Conservation (phyloP, 2,888 invertebrate species). For the Mesochorus sp. region DNA sequence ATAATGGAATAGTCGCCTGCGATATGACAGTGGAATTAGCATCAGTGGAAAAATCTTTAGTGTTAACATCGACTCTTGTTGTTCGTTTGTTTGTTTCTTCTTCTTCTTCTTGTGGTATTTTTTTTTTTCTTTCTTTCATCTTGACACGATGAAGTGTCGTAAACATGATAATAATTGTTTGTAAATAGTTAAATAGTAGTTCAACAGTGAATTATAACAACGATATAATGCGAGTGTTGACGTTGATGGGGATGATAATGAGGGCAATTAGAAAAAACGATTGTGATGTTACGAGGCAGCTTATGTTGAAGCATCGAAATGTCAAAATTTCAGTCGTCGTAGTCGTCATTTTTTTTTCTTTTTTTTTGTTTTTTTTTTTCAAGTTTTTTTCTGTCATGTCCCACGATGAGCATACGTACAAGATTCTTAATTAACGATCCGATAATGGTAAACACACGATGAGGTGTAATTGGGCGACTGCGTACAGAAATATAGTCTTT, state of each 20-base stretch:
- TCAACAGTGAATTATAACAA: conserved; percentile 59
- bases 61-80: too few species aligned
- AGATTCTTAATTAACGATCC: conserved; percentile 81
- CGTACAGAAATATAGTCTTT: conserved; percentile 82
- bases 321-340: conserved; percentile 8
- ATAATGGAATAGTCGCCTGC: conserved; percentile 6
- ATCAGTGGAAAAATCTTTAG: conserved; percentile 57
- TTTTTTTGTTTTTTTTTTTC: conserved; percentile 1
- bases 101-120: neutral
- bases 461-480: conserved; percentile 81
- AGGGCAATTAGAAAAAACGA: conserved; percentile 38
- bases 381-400: conserved; percentile 64
- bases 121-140: neutral
- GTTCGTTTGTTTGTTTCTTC: conserved; percentile 23
- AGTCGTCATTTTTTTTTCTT: conserved; percentile 7
- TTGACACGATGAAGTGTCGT: neutral
- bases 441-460: conserved; percentile 82
- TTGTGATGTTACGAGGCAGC: conserved; percentile 18
- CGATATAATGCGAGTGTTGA: conserved; percentile 48
- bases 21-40: conserved; percentile 37
- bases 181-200: conserved; percentile 30
- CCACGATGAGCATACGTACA: conserved; percentile 79
- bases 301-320: neutral
- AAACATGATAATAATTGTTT: too few species aligned
- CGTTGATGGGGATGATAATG: conserved; percentile 8